These are phyloP conservation scores for Phoebastria nigripes DNA, from an alignment of 2,797 vertebrate species.

Conservation along the genomic window DNA sequence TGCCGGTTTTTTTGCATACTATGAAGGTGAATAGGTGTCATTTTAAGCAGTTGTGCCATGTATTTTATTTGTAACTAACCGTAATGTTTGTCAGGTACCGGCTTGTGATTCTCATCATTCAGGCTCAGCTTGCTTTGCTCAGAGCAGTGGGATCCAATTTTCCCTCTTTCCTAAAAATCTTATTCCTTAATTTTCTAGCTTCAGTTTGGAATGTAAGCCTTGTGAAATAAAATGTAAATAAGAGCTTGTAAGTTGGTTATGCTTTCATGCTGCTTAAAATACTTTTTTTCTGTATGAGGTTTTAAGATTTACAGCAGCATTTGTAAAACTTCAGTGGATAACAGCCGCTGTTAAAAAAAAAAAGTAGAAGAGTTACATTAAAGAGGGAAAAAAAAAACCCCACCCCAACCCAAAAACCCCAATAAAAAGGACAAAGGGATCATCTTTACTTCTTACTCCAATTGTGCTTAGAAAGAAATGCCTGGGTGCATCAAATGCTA, in stretches of 20 bases:
- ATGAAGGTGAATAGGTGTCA: neutral
- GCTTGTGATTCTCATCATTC: neutral
- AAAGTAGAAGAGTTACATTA: neutral
- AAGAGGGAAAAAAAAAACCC: rapidly evolving
- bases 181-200: neutral
- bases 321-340: neutral
- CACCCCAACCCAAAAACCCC: no score
- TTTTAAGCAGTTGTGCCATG: neutral
- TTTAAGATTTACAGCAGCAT: neutral
- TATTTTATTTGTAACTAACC: neutral
- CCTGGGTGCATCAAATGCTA: neutral
- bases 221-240: neutral
- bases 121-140: neutral
- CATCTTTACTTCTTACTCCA: neutral
- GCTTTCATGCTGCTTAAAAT: neutral
- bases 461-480: neutral
- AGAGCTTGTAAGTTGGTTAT: neutral
- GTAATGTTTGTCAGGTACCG: neutral
- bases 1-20: neutral
- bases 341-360: neutral
- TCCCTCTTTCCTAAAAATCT: neutral
- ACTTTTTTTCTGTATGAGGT: neutral
- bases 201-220: neutral
- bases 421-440: neutral
- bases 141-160: neutral